These are phyloP conservation scores for Podarcis siculus DNA, from an alignment of 2,797 vertebrate genomes.

Conservation along the genomic window DNA sequence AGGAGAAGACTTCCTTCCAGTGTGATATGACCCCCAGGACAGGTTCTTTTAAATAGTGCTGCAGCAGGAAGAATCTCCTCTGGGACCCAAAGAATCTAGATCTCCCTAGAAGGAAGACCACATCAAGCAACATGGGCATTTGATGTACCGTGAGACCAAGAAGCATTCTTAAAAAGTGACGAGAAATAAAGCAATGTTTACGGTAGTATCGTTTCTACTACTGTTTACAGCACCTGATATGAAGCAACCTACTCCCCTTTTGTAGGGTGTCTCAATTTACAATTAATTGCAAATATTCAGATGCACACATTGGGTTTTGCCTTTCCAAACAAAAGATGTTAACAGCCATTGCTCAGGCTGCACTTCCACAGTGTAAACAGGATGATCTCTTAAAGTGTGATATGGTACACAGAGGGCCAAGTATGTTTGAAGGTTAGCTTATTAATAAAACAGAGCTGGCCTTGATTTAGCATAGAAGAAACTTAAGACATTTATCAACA, in stretches of 20 bases:
- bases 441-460: slow-evolving; percentile 85
- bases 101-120: slow-evolving; percentile 13
- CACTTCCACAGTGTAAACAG: slow-evolving; percentile 77
- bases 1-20: slow-evolving; percentile 3
- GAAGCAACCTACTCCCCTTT: slow-evolving; percentile 7
- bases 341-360: slow-evolving; percentile 64
- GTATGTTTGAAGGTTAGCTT: slow-evolving; percentile 79
- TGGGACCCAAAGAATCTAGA: slow-evolving; percentile 7
- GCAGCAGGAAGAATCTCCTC: not conserved
- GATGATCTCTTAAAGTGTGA: slow-evolving; percentile 79
- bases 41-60: not conserved
- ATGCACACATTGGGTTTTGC: slow-evolving; percentile 36
- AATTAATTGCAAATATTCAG: slow-evolving; percentile 54
- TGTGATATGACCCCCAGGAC: not conserved
- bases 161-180: not conserved
- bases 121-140: not conserved
- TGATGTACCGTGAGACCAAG: slow-evolving; percentile 33
- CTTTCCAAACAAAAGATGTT: slow-evolving; percentile 66
- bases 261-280: slow-evolving; percentile 51
- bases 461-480: slow-evolving; percentile 84
- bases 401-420: slow-evolving; percentile 75
- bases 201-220: not conserved
- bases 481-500: slow-evolving; percentile 87
- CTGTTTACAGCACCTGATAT: slow-evolving; percentile 50
- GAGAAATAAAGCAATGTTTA: not conserved